phyloP scores from a whole-genome alignment of 2,888 invertebrate species.

The Coleophora deauratella region DNA sequence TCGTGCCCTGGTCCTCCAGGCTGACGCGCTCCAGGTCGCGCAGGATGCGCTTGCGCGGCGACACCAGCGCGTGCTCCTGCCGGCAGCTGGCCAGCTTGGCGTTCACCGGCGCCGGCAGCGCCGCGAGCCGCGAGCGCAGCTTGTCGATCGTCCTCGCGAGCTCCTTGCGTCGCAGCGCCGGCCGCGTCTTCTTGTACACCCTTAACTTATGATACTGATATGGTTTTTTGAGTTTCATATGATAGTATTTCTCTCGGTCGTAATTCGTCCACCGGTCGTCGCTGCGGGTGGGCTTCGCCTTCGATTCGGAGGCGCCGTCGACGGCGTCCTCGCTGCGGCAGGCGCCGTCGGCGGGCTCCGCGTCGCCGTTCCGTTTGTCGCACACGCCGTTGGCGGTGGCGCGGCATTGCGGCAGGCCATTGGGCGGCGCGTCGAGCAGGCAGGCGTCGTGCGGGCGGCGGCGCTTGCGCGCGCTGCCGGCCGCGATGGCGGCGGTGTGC shows the following conservation, averaged over 20 bases:
- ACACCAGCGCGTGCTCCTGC: slow-evolving; percentile 77
- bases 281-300: slow-evolving; percentile 27
- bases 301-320: slow-evolving; percentile 32
- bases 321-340: slow-evolving; percentile 38
- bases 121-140: slow-evolving; percentile 51
- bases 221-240: slow-evolving; percentile 69
- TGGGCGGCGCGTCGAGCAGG: slow-evolving; percentile 30
- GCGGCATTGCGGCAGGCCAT: slow-evolving; percentile 24
- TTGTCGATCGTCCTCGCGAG: slow-evolving; percentile 45
- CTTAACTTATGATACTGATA: slow-evolving; percentile 67
- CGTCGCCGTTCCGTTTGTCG: slow-evolving; percentile 47
- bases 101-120: slow-evolving; percentile 54
- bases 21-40: slow-evolving; percentile 87
- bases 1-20: slow-evolving; percentile 78
- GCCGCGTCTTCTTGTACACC: slow-evolving; percentile 61
- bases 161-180: slow-evolving; percentile 45
- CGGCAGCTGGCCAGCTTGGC: slow-evolving; percentile 59
- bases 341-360: slow-evolving; percentile 25
- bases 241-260: slow-evolving; percentile 62
- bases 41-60: slow-evolving; percentile 87
- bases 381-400: slow-evolving; percentile 39
- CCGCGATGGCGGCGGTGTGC: slow-evolving; percentile 52
- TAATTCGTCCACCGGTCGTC: slow-evolving; percentile 48
- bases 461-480: slow-evolving; percentile 70
- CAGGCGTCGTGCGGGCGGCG: slow-evolving; percentile 77